Base-by-base conservation (phyloP, 2,888 invertebrate genomes). In the Horisme vitalbata region DNA sequence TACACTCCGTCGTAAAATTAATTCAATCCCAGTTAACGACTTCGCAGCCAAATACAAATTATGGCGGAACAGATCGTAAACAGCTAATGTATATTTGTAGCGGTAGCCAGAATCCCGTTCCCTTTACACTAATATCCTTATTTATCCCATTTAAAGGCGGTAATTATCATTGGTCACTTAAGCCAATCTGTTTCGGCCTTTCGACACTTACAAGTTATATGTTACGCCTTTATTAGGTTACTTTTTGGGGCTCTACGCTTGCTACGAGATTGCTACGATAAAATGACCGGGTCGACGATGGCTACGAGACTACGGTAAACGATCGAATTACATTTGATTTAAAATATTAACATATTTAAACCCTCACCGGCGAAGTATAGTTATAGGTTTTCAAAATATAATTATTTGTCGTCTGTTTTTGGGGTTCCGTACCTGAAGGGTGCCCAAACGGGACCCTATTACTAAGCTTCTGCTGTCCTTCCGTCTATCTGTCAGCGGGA, bases 21-120 rank as follows among this genome's bases (percentile, higher is more conserved):
- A 59, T 59, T 56, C 59, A 59, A 59, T 59, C 59, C 59, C 50
- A 56, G 56, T 56, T 59, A 59, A 59, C 59, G 59, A 59, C 59
- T 59, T 52, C 46, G 50, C 54, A 56, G 58, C 54, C 54, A 51
- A 59, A 59, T 56, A 59, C 59, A 59, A 59, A 59, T 59, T 56
- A 56, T 56, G 54, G 56, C 54, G 54, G 37, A 56, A 59, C 59
- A 59, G 56, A 56, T 59, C 59, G 59, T 59, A 59, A 59, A 59
- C 59, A 59, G 59, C 59, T 56, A 59, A 59, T 59, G 59, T 59
- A 56, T 59, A 56, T 59, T 54, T 52, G 52, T 54, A 41, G 59
- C 59, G 41, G 56, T 52, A 52, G 52, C 56, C 48, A 43, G 56
- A 49, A 56, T 59, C 47, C 36, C 52, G 45, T 41, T 58, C 55